Evolutionary conservation across 2,797 vertebrate genomes (phyloP).

Genomic region (Pachyuromys duprasi): DNA sequence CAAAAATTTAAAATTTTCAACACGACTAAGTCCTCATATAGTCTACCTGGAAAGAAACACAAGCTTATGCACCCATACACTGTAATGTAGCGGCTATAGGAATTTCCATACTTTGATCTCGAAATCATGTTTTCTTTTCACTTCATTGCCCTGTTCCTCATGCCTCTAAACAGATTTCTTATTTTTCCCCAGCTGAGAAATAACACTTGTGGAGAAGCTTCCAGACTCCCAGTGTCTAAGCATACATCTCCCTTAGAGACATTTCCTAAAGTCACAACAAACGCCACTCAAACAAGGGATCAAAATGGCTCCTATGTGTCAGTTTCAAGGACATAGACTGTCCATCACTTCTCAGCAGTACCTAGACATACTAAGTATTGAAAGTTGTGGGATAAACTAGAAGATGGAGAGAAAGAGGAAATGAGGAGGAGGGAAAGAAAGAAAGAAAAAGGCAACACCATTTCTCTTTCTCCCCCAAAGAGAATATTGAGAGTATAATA

Average conservation of each 20-base stretch:
- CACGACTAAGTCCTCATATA: background rate
- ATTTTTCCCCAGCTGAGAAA: background rate
- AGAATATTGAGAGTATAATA: background rate
- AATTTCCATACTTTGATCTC: background rate
- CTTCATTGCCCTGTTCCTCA: background rate
- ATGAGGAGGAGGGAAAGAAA: background rate
- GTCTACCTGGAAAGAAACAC: background rate
- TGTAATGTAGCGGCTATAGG: background rate
- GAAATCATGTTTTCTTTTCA: background rate
- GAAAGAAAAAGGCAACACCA: background rate
- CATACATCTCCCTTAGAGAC: background rate
- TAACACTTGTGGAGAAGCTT: background rate
- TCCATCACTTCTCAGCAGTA: background rate
- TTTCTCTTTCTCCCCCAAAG: conserved; percentile 25
- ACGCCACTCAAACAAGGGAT: background rate
- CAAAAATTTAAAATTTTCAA: conserved; percentile 31
- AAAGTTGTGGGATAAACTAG: background rate
- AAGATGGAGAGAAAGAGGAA: background rate
- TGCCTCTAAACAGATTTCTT: background rate
- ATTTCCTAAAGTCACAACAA: background rate
- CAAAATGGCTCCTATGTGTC: background rate
- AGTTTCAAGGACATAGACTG: background rate
- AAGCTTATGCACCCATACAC: accelerated
- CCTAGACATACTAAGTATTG: background rate
- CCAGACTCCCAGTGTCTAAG: background rate